Evolutionary conservation across 2,797 vertebrate genomes (phyloP), one percentile per base, ranked within the genome.

Genomic region (Falco concolor): DNA sequence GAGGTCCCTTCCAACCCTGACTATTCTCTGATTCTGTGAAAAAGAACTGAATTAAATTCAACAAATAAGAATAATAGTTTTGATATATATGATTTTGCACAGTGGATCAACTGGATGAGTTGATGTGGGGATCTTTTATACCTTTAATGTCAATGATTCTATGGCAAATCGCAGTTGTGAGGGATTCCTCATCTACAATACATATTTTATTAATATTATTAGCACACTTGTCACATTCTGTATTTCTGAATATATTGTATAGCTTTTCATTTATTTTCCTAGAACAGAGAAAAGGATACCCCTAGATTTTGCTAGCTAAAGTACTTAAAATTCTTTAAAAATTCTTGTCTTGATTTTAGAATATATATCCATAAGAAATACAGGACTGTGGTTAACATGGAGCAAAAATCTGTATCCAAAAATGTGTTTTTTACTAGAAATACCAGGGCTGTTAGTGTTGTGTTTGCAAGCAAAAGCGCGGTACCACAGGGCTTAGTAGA

Each of bases 121-220:
- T 73, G 42, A 69, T 23, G 27, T 61, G 24, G 21, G 30, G 16
- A 50, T 40, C 21, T 87, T 73, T 53, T 44, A 50, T 3, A 59
- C 8, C 5, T 85, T 82, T 56, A 72, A 38, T 44, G 8, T 52
- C 25, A 88, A 10, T 50, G 47, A 36, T 11, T 38, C 61, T 52
- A 47, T 12, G 12, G 17, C 18, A 80, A 73, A 61, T 30, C 59
- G 28, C 30, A 77, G 30, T 65, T 87, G 22, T 74, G 49, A 89
- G 24, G 19, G 30, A 42, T n/a, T 60, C 5, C 8, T 88, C 21
- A 49, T 47, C 50, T 85, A 36, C 45, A 91, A 24, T 57, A 77
- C 15, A 42, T 61, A 84, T 89, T 95, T 73, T 92, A 52, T 95
- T 89, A 93, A 85, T 89, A 90, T 73, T 90, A 80, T 74, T 84